Base-by-base conservation (phyloP, 2,113 vertebrate genomes). In the Podarcis cretensis region DNA sequence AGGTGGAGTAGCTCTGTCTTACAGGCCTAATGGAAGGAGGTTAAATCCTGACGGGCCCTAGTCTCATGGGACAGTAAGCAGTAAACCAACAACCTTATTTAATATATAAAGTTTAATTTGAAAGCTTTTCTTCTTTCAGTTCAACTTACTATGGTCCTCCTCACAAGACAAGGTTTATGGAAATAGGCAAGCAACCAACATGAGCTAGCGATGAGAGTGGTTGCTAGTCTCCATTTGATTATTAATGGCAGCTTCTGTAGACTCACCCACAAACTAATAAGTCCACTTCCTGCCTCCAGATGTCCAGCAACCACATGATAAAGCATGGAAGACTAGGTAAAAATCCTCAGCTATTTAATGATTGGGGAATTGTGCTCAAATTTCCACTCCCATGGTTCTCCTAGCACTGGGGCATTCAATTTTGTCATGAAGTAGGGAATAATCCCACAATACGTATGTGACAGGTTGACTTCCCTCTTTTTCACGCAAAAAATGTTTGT, bases 381-480 rank as follows among this genome's bases (percentile, higher is more conserved):
- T 37, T 37, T 75, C 14, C 73, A 37, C 32, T 37, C 8, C 18
- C 25, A 4, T 43, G 40, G 37, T 40, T 77, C 21, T 43, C 7
- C 75, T 8, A 43, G 37, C 37, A 13, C 20, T 7, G 23, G 35
- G 74, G 13, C 32, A 21, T 35, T 75, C 8, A 3, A 75, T 75
- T 75, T 37, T 75, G 32, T 35, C 73, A 75, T 75, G 73, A 18
- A 32, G 20, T 43, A 10, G 21, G 37, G 10, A 77, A 77, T 9
- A 63, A 63, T 20, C 59, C 18, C 18, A 20, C 18, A 20, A 63
- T 63, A 13, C 4, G 16, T 18, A 63, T 63, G 59, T 90, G 79
- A 18, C 59, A 63, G 90, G 88, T 79, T 83, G 66, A 73, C 40
- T 77, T 75, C 23, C 76, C 89, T 82, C 82, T 88, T 75, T 84